Conservation (phyloP, 2,797 vertebrate genomes). For the Peromyscus aztecus region DNA sequence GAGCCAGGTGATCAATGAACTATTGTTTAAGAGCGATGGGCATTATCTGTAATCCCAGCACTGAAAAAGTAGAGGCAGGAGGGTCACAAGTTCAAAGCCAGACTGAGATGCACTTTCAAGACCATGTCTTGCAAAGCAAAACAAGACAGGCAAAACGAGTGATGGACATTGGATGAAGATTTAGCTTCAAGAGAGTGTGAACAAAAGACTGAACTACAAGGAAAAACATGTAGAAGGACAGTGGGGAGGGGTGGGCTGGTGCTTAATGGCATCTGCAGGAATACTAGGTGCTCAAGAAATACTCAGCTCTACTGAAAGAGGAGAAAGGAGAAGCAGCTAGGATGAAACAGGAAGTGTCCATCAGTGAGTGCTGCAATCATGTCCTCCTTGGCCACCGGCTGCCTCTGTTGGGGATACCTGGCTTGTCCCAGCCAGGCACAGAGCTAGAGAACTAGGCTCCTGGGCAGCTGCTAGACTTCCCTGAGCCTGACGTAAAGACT, state of each 20-base stretch:
- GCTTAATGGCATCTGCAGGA: not conserved
- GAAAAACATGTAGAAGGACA: not conserved
- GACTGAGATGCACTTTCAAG: not conserved
- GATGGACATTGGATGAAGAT: not conserved
- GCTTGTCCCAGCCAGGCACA: not conserved
- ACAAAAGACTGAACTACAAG: not conserved
- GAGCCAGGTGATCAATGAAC: slow-evolving; percentile 15
- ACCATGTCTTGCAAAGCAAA: not conserved
- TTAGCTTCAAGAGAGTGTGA: not conserved
- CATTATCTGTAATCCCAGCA: not conserved
- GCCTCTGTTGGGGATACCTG: not conserved
- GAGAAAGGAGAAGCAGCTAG: not conserved
- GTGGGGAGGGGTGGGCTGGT: not conserved
- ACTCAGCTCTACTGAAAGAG: not conserved
- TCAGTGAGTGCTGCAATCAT: too few species aligned
- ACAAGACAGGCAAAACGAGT: slow-evolving; percentile 4
- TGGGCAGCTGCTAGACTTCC: not conserved
- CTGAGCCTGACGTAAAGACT: not conserved
- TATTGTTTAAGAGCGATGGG: not conserved
- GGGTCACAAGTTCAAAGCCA: not conserved
- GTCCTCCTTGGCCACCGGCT: not conserved
- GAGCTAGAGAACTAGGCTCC: not conserved
- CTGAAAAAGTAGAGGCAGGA: not conserved
- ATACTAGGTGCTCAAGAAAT: not conserved
- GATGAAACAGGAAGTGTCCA: not conserved